Percentiles rank a stretch among this genome's conserved stretches.
Conservation (phyloP, 2,797 vertebrate species). For the Mormyrops boulengeri region DNA sequence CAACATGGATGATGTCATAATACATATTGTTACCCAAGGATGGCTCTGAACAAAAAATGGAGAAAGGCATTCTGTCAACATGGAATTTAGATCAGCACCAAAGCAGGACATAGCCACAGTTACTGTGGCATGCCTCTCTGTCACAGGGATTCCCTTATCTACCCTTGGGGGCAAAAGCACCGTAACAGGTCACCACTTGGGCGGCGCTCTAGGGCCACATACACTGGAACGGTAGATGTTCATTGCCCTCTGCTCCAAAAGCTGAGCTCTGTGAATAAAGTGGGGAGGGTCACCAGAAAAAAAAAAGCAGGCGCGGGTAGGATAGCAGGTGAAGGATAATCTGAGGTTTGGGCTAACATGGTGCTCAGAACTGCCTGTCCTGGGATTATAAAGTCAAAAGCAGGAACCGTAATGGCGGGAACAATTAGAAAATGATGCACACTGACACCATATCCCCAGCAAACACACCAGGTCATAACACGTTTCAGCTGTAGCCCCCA, state of each 20-base stretch:
- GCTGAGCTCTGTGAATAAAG: neutral
- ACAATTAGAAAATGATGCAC: neutral
- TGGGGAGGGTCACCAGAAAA: neutral
- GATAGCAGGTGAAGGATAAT: neutral
- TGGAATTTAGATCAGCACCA: conserved; percentile 1
- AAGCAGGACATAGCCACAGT: neutral
- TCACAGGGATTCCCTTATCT: conserved; percentile 1
- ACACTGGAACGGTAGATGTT: neutral
- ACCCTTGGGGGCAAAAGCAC: neutral
- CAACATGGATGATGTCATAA: neutral
- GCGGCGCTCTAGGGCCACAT: neutral
- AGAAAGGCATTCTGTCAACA: neutral
- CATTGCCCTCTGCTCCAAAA: neutral
- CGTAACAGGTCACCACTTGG: conserved; percentile 2
- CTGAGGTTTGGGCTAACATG: neutral
- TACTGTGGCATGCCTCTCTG: neutral
- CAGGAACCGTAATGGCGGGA: neutral
- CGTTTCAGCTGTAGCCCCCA: neutral
- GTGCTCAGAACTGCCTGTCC: neutral
- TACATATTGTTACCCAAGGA: neutral
- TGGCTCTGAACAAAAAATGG: neutral
- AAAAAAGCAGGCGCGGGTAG: neutral
- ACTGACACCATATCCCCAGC: neutral
- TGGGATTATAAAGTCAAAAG: neutral
- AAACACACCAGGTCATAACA: neutral